Conservation (phyloP, 2,888 invertebrate species). For the Heliothis peltigera region DNA sequence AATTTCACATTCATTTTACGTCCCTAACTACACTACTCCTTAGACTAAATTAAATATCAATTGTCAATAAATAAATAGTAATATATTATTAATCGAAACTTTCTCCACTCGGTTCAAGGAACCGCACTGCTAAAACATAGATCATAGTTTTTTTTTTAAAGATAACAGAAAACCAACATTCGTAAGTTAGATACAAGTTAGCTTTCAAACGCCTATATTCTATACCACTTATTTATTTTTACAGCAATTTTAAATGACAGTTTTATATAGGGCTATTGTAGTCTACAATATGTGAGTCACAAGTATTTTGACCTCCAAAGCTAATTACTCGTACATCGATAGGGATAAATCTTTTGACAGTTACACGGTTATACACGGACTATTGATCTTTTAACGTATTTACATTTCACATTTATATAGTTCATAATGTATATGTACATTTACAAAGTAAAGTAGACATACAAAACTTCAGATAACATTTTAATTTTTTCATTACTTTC, state of each 20-base stretch:
- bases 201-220: constrained; percentile 37
- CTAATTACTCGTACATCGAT: constrained; percentile 8
- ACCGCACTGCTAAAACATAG: constrained; percentile 52
- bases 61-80: constrained; percentile 88
- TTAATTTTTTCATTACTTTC: background rate
- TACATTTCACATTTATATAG: constrained; percentile 31
- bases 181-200: constrained; percentile 33
- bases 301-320: constrained; percentile 10
- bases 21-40: constrained; percentile 68
- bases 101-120: constrained; percentile 66
- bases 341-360: constrained; percentile 9
- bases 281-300: constrained; percentile 7
- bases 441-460: constrained; percentile 13
- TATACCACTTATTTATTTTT: constrained; percentile 41
- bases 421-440: constrained; percentile 47
- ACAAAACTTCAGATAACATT: constrained; percentile 21
- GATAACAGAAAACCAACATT: constrained; percentile 45
- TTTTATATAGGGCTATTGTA: constrained; percentile 8
- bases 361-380: constrained; percentile 16
- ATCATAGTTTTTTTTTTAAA: constrained; percentile 17
- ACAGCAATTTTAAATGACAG: constrained; percentile 35
- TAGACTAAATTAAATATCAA: constrained; percentile 79
- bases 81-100: constrained; percentile 83
- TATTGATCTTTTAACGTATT: constrained; percentile 23
- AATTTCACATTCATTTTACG: constrained; percentile 76